Conservation (phyloP, 2,888 invertebrate species). For the Drosophila hamatofila region DNA sequence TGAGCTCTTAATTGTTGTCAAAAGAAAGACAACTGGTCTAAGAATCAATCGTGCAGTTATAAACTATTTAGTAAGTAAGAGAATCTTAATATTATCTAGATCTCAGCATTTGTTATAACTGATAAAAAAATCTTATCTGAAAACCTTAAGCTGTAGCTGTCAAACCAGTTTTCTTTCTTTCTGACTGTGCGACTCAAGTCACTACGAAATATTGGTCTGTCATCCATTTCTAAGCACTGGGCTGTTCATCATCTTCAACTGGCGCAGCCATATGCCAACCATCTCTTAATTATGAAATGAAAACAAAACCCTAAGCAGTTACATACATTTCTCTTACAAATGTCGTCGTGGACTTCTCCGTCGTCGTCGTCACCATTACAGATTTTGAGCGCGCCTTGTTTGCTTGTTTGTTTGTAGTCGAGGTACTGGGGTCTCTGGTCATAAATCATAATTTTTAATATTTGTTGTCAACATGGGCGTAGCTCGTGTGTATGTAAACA, state of each 20-base stretch:
- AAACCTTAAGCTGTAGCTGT: neutral
- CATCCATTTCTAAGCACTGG: constrained; percentile 53
- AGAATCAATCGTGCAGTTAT: neutral
- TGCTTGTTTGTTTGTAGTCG: constrained; percentile 14
- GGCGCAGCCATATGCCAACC: constrained; percentile 25
- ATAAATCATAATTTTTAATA: constrained; percentile 83
- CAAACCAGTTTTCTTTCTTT: constrained; percentile 1
- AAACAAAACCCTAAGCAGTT: constrained; percentile 59
- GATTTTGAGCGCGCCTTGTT: constrained; percentile 57
- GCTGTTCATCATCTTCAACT: constrained; percentile 17
- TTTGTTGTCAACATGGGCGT: constrained; percentile 83
- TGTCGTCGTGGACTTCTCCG: constrained; percentile 55
- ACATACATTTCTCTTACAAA: constrained; percentile 65
- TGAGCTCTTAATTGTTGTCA: neutral
- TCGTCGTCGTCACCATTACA: constrained; percentile 64
- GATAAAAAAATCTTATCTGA: neutral
- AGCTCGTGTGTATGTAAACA: constrained; percentile 69
- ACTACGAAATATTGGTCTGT: constrained; percentile 14
- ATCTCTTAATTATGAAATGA: constrained; percentile 72
- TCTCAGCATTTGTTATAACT: neutral
- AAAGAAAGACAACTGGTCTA: neutral
- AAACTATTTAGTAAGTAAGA: neutral
- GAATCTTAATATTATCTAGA: neutral
- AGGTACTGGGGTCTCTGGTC: constrained; percentile 26
- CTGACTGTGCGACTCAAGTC: neutral